A percentile compares a stretch with the other conserved stretches of the same genome.
phyloP scores from a whole-genome alignment of 2,888 invertebrate genomes.

The Nymphalis polychloros region DNA sequence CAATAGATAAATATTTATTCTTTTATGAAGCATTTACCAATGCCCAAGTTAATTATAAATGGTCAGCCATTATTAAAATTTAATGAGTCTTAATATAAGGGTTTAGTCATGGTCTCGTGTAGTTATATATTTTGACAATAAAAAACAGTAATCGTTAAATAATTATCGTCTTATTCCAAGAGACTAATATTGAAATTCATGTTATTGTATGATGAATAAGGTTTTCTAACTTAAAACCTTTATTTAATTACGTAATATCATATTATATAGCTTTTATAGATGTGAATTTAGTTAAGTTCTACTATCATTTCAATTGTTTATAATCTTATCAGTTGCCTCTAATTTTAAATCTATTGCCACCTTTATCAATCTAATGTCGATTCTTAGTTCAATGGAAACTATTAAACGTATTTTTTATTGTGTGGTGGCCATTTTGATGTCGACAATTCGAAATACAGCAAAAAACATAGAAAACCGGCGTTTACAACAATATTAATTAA shows the following conservation, averaged over 20 bases:
- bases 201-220: background rate
- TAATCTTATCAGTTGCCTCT: conserved; percentile 44
- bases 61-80: too few species aligned
- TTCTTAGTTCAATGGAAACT: conserved; percentile 7
- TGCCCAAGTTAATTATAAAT: too few species aligned
- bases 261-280: conserved; percentile 10
- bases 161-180: too few species aligned
- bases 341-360: conserved; percentile 54
- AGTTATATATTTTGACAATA: too few species aligned
- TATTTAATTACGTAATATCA: conserved; percentile 23
- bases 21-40: too few species aligned
- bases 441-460: conserved; percentile 1
- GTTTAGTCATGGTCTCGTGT: too few species aligned
- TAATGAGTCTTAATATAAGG: too few species aligned
- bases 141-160: too few species aligned
- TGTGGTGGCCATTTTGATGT: conserved; percentile 40
- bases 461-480: conserved; percentile 6
- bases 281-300: conserved; percentile 12
- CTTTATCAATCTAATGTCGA: conserved; percentile 44
- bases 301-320: conserved; percentile 44
- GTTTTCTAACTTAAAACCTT: background rate
- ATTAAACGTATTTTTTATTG: conserved; percentile 10
- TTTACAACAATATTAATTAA: conserved; percentile 13
- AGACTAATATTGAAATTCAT: too few species aligned
- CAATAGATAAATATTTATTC: too few species aligned